A percentile compares a stretch with the other conserved stretches of the same genome.
These are phyloP conservation scores for Drosophila bifasciata DNA, from an alignment of 1,140 invertebrate genomes.

Conservation along the genomic window DNA sequence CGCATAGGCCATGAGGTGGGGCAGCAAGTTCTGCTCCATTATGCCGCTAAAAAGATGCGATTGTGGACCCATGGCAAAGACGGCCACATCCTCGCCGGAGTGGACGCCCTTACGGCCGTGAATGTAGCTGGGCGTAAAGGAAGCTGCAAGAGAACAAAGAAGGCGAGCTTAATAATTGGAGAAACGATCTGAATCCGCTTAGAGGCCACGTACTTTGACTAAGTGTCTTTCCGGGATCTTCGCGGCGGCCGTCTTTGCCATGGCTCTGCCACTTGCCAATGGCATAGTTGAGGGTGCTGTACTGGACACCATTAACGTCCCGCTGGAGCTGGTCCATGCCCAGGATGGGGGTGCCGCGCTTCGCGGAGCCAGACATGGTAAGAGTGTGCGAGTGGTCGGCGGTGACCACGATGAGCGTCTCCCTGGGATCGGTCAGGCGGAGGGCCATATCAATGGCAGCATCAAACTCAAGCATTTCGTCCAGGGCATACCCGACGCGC, in stretches of 20 bases:
- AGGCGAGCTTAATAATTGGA: background rate
- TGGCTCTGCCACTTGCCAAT: constrained; percentile 87
- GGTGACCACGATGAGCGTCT: constrained; percentile 89
- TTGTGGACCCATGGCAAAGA: constrained; percentile 87
- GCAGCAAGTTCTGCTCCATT: constrained; percentile 91
- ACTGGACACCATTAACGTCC: constrained; percentile 84
- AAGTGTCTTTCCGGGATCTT: constrained; percentile 49
- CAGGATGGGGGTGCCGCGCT: constrained; percentile 88
- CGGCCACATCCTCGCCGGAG: constrained; percentile 88
- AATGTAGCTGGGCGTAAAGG: constrained; percentile 84
- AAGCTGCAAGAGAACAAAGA: constrained; percentile 21
- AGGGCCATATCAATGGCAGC: constrained; percentile 87
- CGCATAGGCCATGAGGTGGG: constrained; percentile 89
- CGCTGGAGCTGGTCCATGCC: constrained; percentile 76
- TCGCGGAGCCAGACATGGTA: constrained; percentile 88
- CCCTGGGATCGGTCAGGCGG: constrained; percentile 85
- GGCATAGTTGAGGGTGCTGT: constrained; percentile 88
- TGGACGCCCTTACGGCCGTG: constrained; percentile 85
- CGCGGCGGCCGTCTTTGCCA: constrained; percentile 50
- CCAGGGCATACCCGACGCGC: constrained; percentile 87
- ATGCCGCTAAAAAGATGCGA: constrained; percentile 89
- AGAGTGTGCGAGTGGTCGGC: constrained; percentile 89
- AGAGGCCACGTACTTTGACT: constrained; percentile 47
- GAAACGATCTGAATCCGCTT: background rate
- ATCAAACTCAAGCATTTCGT: constrained; percentile 89